A percentile compares a stretch with the other conserved stretches of the same genome.
These are phyloP conservation scores for Neocloeon triangulifer DNA, from an alignment of 1,140 invertebrate species.

Conservation along the genomic window DNA sequence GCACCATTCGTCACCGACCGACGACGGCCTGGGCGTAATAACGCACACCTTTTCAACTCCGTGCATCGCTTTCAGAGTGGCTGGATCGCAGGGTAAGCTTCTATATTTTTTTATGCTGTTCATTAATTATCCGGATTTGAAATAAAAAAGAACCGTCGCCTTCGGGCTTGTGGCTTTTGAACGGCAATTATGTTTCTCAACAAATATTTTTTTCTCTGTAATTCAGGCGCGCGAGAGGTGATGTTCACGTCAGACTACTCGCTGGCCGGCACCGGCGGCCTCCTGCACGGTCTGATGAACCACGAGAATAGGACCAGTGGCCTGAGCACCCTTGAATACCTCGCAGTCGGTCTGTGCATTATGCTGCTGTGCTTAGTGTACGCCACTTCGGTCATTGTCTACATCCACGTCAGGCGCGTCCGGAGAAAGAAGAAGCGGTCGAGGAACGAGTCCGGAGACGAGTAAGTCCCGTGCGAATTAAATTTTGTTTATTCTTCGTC, in stretches of 20 bases:
- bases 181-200: constrained; percentile 4
- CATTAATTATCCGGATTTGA: neutral
- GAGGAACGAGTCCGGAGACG: constrained; percentile 14
- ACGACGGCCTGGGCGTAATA: constrained; percentile 21
- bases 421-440: constrained; percentile 17
- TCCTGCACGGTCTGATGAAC: constrained; percentile 16
- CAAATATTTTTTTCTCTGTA: constrained; percentile 9
- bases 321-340: constrained; percentile 32
- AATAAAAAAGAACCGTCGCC: too few relatives aligned
- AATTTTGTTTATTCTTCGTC: too few relatives aligned
- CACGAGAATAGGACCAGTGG: constrained; percentile 16
- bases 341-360: constrained; percentile 58
- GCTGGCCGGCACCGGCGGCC: constrained; percentile 15
- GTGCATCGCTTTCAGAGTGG: constrained; percentile 61
- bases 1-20: too few relatives aligned
- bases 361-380: constrained; percentile 59
- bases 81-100: constrained; percentile 53
- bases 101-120: constrained; percentile 3
- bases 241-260: constrained; percentile 29
- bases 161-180: too few relatives aligned
- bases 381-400: constrained; percentile 56
- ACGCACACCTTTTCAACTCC: constrained; percentile 36
- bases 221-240: constrained; percentile 50
- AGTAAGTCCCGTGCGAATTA: too few relatives aligned
- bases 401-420: constrained; percentile 40